Evolutionary conservation across 2,797 vertebrate genomes (phyloP), one percentile per base, ranked within the genome.

Genomic region (Fratercula arctica): DNA sequence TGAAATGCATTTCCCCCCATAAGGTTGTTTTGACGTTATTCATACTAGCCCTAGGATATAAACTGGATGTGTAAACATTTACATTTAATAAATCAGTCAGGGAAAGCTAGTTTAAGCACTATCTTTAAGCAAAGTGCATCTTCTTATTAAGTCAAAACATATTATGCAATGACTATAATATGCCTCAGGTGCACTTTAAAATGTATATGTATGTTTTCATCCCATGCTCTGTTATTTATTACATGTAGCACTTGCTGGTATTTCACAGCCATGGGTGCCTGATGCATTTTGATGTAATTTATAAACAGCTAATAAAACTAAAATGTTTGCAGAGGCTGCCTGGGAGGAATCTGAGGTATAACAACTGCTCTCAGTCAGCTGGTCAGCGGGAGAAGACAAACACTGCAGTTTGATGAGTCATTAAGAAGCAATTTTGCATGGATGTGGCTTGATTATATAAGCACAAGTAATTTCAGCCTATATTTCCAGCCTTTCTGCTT

Each of bases 141-240:
- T 51, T 75, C 95, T 95, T 96, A 95, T 89, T 86, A 96, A 96
- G 86, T 93, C 93, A 94, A 74, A 94, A 85, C 41, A 16, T 91
- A 92, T 93, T 92, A 96, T 91, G 89, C 77, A 83, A 85, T 35
- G 77, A 60, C 82, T 72, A 26, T 57, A 89, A 92, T 69, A 57
- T 16, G 91, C 93, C 95, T 92, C 87, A 90, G 94, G 88, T 95
- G 84, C 82, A 91, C 66, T 96, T 94, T 95, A 89, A 95, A 96
- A 94, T 72, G 68, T 28, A 57, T 75, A 57, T 87, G 64, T 93
- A 46, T 82, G 50, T 92, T 86, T 89, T 76, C 84, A 78, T 61
- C 54, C 51, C 46, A 4, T 90, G 72, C 83, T 76, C 46, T 35
- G 48, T 76, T 86, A 90, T 95, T 94, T 94, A 91, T 79, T 85